Percentiles rank a stretch among this genome's conserved stretches.
Evolutionary conservation across 2,113 vertebrate species (phyloP).

Genomic region (Halichoerus grypus): DNA sequence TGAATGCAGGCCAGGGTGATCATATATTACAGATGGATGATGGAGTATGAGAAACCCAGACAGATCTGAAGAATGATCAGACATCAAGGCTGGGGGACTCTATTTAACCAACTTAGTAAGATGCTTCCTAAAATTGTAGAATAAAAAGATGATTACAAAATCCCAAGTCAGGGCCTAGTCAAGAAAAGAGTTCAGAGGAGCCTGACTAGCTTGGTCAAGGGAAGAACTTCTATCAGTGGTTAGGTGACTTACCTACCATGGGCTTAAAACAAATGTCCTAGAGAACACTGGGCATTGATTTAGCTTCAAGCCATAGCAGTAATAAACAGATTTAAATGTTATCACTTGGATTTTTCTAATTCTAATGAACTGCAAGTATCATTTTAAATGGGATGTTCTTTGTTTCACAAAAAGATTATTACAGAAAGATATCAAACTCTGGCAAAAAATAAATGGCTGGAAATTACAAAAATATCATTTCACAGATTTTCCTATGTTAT

Average conservation of each 20-base stretch:
- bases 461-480: neutral
- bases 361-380: neutral
- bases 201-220: neutral
- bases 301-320: neutral
- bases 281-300: neutral
- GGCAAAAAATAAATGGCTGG: neutral
- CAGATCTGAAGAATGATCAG: neutral
- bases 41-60: neutral
- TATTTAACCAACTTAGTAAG: neutral
- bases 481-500: neutral
- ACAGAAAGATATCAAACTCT: neutral
- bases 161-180: neutral
- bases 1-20: neutral
- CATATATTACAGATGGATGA: neutral
- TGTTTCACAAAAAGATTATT: neutral
- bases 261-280: neutral
- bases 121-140: neutral
- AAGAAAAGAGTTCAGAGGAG: neutral
- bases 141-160: neutral
- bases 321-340: neutral
- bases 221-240: neutral
- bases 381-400: neutral
- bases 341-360: neutral
- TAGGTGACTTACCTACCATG: neutral
- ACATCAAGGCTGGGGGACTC: neutral